Base-by-base conservation (phyloP, 2,888 invertebrate genomes). In the Tipula helvola region DNA sequence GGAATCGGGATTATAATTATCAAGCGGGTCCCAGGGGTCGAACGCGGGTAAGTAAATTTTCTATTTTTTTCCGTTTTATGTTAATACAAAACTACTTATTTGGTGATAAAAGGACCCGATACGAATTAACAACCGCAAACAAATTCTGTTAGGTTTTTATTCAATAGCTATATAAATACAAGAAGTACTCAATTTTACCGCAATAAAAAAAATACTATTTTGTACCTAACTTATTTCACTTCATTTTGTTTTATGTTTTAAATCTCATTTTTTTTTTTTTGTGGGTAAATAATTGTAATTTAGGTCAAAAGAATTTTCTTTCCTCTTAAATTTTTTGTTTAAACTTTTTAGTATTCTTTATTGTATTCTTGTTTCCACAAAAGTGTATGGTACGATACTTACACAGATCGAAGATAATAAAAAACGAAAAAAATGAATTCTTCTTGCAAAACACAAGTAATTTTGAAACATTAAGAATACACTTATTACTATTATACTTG, bases 21-120 rank as follows among this genome's bases (percentile, higher is more conserved):
- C 86, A 86, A 57, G 36, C 52, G n/a, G 52, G 86, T 88, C 89
- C 91, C 89, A 91, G 92, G 90, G 91, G 92, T 89, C 92, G 93
- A 90, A 92, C 92, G 89, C 93, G 93, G 92, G 94, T 94, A 90
- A 93, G 93, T 92, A 28, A 71, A 44, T 44, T 10, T 28, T 44
- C 7, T 44, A 44, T 44, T 44, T 44, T 10, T 44, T 44, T 0
- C 12, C 10, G 12, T 44, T 10, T 28, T 44, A 44, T 1, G 8
- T 28, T 10, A 28, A 71, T 3, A 39, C 39, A 7, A 39, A 7
- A 39, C 39, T 39, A 39, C 39, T 39, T 39, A 39, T 39, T 39
- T 7, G 39, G 39, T 7, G 39, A 39, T 7, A 7, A 5, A 39
- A 39, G 39, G 5, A 5, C 5, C 5, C 7, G 39, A 39, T 7